These are phyloP conservation scores for Dioctria linearis DNA, from an alignment of 2,888 invertebrate genomes.

Conservation along the genomic window DNA sequence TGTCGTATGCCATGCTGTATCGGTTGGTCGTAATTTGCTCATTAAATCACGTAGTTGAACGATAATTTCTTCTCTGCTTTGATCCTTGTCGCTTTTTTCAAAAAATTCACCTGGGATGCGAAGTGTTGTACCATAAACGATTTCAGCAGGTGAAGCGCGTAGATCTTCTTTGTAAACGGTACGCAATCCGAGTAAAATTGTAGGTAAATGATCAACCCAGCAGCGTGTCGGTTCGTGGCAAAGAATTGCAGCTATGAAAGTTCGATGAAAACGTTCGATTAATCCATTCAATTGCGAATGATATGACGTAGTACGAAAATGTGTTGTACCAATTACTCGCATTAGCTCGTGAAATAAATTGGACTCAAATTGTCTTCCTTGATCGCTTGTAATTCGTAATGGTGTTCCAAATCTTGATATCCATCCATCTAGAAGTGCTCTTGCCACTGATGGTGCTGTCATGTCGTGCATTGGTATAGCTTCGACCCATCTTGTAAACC, in stretches of 20 bases:
- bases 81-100: not conserved
- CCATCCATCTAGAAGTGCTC: too few species aligned
- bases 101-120: slow-evolving; percentile 52
- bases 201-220: slow-evolving; percentile 53
- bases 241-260: slow-evolving; percentile 54
- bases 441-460: not conserved
- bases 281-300: slow-evolving; percentile 57
- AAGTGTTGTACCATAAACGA: slow-evolving; percentile 56
- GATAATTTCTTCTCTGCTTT: not conserved
- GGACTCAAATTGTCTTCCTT: not conserved
- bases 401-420: not conserved
- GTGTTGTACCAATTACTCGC: not conserved
- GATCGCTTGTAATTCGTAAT: not conserved
- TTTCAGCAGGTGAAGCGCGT: slow-evolving; percentile 54
- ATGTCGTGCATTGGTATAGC: not conserved
- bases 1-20: slow-evolving; percentile 21
- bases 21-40: slow-evolving; percentile 27
- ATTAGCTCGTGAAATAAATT: not conserved
- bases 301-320: slow-evolving; percentile 17
- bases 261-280: slow-evolving; percentile 55
- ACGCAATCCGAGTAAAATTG: slow-evolving; percentile 53
- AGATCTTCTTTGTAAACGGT: slow-evolving; percentile 55
- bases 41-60: not conserved
- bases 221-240: slow-evolving; percentile 4
- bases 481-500: too few species aligned